phyloP scores from a whole-genome alignment of 2,888 invertebrate species.

The Cryptops parisi region DNA sequence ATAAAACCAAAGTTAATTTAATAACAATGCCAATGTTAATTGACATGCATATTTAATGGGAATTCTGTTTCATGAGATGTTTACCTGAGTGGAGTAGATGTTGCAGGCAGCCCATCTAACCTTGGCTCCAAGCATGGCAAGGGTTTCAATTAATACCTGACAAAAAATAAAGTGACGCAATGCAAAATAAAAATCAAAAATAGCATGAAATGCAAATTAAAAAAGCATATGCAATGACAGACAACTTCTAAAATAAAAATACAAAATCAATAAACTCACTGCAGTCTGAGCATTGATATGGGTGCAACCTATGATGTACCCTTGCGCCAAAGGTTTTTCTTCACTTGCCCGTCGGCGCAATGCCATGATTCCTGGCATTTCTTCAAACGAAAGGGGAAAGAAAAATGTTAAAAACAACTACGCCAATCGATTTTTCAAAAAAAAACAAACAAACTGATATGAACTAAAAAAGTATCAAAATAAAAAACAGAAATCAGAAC shows the following conservation, averaged over 20 bases:
- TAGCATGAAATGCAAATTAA: background rate
- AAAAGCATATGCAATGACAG: background rate
- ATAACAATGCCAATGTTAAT: background rate
- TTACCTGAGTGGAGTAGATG: constrained; percentile 86
- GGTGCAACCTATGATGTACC: constrained; percentile 92
- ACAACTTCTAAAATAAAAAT: background rate
- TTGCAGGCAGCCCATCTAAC: constrained; percentile 96
- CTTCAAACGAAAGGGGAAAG: constrained; percentile 34
- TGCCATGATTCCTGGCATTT: constrained; percentile 98
- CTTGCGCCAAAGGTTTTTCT: constrained; percentile 87
- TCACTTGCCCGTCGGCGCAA: constrained; percentile 77
- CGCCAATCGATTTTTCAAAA: no score
- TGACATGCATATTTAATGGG: no score
- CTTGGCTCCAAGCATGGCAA: constrained; percentile 34
- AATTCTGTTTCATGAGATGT: no score
- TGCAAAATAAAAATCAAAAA: background rate
- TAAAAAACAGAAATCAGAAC: constrained; percentile 3
- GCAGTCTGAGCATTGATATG: constrained; percentile 98
- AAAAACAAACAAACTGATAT: no score
- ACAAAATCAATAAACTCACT: constrained; percentile 34
- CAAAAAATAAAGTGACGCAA: background rate
- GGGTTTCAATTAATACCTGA: constrained; percentile 37
- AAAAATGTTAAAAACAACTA: no score
- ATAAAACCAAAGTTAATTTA: background rate
- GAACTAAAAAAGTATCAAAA: background rate